Conservation (phyloP, 2,113 vertebrate species). For the Collichthys lucidus region DNA sequence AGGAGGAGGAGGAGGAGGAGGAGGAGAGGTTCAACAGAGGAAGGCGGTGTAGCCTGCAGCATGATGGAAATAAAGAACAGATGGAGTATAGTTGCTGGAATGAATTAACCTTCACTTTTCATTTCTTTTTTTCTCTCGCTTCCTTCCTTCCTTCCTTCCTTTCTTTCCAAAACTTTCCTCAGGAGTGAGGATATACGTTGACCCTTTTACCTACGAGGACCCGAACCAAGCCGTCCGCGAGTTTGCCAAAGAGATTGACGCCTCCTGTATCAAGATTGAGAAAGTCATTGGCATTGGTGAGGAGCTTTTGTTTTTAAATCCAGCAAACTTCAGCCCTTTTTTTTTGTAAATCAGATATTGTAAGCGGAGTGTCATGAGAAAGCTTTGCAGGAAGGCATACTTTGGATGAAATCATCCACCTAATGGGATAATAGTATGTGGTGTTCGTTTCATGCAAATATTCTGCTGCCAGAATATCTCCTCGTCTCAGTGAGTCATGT, state of each 20-base stretch:
- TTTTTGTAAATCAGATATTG: neutral
- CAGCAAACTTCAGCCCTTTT: neutral
- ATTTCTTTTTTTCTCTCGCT: neutral
- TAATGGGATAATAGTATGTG: constrained; percentile 30
- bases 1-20: constrained; percentile 19
- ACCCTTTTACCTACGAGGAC: constrained; percentile 98
- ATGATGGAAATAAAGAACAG: constrained; percentile 75
- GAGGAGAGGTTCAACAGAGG: constrained; percentile 49
- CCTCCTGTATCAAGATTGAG: constrained; percentile 98
- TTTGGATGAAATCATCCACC: constrained; percentile 25
- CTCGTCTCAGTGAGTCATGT: neutral
- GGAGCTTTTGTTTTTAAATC: constrained; percentile 11
- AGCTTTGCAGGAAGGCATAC: neutral
- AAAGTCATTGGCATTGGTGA: constrained; percentile 99
- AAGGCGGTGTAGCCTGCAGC: constrained; percentile 70
- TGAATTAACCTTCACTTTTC: constrained; percentile 68
- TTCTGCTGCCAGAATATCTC: constrained; percentile 22
- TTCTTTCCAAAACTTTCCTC: constrained; percentile 38
- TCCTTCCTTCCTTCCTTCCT: constrained; percentile 45
- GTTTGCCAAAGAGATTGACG: constrained; percentile 99
- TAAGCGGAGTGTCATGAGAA: neutral
- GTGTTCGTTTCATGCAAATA: constrained; percentile 34
- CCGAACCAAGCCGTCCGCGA: constrained; percentile 98
- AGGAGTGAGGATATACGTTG: constrained; percentile 98
- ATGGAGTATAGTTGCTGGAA: constrained; percentile 65